phyloP scores from a whole-genome alignment of 2,888 invertebrate genomes.

The Taphrorychus bicolor region DNA sequence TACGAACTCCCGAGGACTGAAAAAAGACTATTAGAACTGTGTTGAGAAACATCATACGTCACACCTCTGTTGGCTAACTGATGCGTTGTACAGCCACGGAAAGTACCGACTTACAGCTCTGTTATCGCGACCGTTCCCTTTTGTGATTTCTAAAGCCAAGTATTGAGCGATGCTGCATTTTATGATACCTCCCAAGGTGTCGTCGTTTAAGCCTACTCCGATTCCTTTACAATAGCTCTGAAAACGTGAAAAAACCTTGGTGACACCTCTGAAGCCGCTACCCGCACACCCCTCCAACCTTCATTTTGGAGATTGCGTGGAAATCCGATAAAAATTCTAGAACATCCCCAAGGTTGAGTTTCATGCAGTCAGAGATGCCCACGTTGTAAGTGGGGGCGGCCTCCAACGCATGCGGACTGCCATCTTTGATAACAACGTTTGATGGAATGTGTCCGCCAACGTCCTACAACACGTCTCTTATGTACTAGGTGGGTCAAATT shows the following conservation, averaged over 20 bases:
- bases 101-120: constrained; percentile 80
- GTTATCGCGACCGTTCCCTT: constrained; percentile 85
- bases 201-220: constrained; percentile 81
- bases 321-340: constrained; percentile 96
- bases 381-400: constrained; percentile 70
- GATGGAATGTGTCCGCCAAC: constrained; percentile 87
- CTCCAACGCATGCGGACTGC: constrained; percentile 58
- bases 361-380: constrained; percentile 93
- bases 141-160: constrained; percentile 91
- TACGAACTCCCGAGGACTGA: constrained; percentile 88
- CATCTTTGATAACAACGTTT: constrained; percentile 72
- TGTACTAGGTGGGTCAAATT: neutral
- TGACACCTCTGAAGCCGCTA: too few relatives aligned
- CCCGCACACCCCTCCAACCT: too few relatives aligned
- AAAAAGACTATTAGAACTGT: neutral
- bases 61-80: constrained; percentile 82
- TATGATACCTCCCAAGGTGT: constrained; percentile 94
- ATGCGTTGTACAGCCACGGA: constrained; percentile 89
- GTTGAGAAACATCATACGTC: constrained; percentile 42
- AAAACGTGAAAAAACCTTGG: constrained; percentile 43
- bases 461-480: constrained; percentile 62
- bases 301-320: constrained; percentile 94
- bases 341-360: constrained; percentile 89
- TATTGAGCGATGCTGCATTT: constrained; percentile 96
- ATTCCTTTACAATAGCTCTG: constrained; percentile 75